phyloP scores from a whole-genome alignment of 2,888 invertebrate species.

The Ligdia adustata region DNA sequence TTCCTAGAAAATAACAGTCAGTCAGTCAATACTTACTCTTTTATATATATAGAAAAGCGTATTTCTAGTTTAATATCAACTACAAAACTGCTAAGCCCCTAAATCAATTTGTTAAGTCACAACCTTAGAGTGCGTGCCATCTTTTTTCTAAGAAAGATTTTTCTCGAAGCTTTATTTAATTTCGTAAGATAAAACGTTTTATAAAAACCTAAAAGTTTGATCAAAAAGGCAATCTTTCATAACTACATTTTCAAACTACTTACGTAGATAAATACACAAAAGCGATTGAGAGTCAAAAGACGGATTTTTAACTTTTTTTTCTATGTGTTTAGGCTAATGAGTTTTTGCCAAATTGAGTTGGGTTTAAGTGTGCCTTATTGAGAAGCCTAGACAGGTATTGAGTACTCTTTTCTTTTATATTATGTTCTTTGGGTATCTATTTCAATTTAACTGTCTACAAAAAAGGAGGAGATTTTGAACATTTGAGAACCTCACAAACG shows the following conservation, averaged over 20 bases:
- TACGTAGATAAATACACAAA: no score
- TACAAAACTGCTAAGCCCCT: neutral
- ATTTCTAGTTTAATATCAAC: no score
- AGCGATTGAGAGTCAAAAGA: neutral
- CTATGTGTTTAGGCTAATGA: slow-evolving; percentile 13
- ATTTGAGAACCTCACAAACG: no score
- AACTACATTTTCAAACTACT: no score
- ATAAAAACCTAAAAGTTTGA: neutral
- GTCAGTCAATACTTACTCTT: no score
- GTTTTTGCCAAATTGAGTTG: slow-evolving; percentile 4
- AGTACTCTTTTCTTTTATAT: no score
- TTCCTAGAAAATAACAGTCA: no score
- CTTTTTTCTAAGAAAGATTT: neutral
- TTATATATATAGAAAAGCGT: no score
- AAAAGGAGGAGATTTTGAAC: no score
- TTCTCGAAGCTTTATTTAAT: slow-evolving; percentile 5
- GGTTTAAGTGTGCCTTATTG: neutral
- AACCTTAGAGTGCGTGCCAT: neutral
- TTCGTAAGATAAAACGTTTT: slow-evolving; percentile 8
- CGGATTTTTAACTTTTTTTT: slow-evolving; percentile 8
- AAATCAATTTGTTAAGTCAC: neutral
- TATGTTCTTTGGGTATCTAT: no score
- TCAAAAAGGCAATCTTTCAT: neutral
- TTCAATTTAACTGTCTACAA: no score
- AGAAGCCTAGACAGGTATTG: no score